phyloP scores from a whole-genome alignment of 1,140 invertebrate species.

The Drosophila nasuta region DNA sequence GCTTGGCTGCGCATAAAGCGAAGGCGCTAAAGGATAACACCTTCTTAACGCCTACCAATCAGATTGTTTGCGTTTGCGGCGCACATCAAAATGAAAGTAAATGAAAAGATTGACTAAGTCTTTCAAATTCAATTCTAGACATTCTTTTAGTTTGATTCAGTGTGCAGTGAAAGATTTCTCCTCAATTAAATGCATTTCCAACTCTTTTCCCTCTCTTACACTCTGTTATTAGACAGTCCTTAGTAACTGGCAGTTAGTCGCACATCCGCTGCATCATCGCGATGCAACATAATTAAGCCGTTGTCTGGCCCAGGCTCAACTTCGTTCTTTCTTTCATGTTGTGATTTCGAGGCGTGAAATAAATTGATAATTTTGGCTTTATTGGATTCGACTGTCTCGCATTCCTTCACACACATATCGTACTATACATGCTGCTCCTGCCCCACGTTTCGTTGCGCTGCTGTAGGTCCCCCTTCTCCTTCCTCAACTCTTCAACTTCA shows the following conservation, averaged over 20 bases:
- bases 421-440: slow-evolving; percentile 19
- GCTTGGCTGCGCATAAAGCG: slow-evolving; percentile 51
- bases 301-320: slow-evolving; percentile 49
- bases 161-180: neutral
- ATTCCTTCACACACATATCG: slow-evolving; percentile 45
- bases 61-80: slow-evolving; percentile 49
- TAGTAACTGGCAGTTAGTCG: slow-evolving; percentile 15
- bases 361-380: slow-evolving; percentile 83
- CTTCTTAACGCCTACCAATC: slow-evolving; percentile 80
- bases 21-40: slow-evolving; percentile 85
- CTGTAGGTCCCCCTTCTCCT: slow-evolving; percentile 69
- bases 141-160: too few relatives aligned
- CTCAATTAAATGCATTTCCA: neutral
- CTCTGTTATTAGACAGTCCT: slow-evolving; percentile 7
- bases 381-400: slow-evolving; percentile 68
- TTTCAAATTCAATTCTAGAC: slow-evolving; percentile 27
- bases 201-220: neutral
- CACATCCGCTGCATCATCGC: slow-evolving; percentile 15
- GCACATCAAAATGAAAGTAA: slow-evolving; percentile 43
- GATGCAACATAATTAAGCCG: slow-evolving; percentile 70
- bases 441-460: slow-evolving; percentile 57
- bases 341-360: slow-evolving; percentile 81
- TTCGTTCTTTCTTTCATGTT: slow-evolving; percentile 32
- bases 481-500: slow-evolving; percentile 8
- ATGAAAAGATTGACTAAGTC: slow-evolving; percentile 42